These are phyloP conservation scores for Acrobasis suavella DNA, from an alignment of 2,888 invertebrate genomes.

Conservation along the genomic window DNA sequence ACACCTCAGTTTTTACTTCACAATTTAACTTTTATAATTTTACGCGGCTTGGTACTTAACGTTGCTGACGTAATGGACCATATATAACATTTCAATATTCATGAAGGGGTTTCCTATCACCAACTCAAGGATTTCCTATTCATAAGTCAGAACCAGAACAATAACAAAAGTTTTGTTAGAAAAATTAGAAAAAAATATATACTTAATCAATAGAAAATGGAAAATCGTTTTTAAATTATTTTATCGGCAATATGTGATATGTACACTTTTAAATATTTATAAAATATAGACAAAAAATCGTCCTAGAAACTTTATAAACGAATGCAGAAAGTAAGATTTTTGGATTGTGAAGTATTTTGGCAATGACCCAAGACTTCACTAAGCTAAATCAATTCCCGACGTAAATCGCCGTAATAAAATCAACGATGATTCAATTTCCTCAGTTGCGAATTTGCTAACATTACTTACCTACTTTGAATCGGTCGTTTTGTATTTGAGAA, in stretches of 20 bases:
- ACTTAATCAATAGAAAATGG: too few relatives aligned
- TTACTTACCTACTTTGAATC: conserved; percentile 6
- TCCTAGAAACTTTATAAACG: neutral
- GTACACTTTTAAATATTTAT: too few relatives aligned
- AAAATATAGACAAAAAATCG: too few relatives aligned
- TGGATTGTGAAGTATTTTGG: conserved; percentile 24
- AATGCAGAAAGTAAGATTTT: neutral
- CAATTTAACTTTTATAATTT: conserved; percentile 36
- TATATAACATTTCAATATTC: too few relatives aligned
- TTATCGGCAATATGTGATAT: too few relatives aligned
- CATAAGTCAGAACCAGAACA: too few relatives aligned
- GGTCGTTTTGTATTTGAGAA: conserved; percentile 7
- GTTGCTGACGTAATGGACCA: neutral
- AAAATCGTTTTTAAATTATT: too few relatives aligned
- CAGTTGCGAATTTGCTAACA: conserved; percentile 21
- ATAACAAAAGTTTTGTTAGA: too few relatives aligned
- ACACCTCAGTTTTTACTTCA: conserved; percentile 36
- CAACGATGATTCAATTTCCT: conserved; percentile 44
- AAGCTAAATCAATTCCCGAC: conserved; percentile 43
- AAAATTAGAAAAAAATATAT: too few relatives aligned
- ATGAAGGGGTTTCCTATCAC: too few relatives aligned
- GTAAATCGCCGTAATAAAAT: conserved; percentile 43
- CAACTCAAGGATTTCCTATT: too few relatives aligned
- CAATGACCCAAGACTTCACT: conserved; percentile 31
- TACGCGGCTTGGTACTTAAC: conserved; percentile 19